Evolutionary conservation across 2,888 invertebrate genomes (phyloP), one percentile per base, ranked within the genome.

Genomic region (Apomyelois bistriatella): DNA sequence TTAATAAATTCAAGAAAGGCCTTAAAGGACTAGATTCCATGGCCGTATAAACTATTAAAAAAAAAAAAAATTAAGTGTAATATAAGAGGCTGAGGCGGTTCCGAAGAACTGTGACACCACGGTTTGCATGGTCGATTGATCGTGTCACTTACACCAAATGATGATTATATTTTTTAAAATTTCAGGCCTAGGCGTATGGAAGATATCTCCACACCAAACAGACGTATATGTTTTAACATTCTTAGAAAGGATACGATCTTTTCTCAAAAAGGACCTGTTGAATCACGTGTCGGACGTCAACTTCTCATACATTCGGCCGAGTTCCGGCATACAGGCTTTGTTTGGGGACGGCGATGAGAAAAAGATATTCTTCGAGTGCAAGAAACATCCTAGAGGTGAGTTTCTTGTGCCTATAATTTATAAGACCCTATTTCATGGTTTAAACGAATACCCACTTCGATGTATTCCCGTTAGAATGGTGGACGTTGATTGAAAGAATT

Each of bases 201-300:
- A 78, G 67, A 82, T 92, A 36, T 91, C 93, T 0, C 65, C 75
- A 0, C 93, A 94, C 56, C 94, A 94, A 66, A 85, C 90, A 10
- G 85, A 92, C 60, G 90, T 94, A 37, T 94, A 93, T 64, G 72
- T 94, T 3, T 85, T 94, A 41, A 91, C 93, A 0, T 94, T 94
- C 61, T 79, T 92, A n/a, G 91, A 93, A 52, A 85, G 94, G 8
- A 74, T 94, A 30, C 85, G 87, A 7, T 84, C 85, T 5, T 76
- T 92, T 52, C 72, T 94, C 8, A 76, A 78, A 1, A 71, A 72
- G 6, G 90, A 86, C 35, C 66, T 91, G 54, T 66, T 94, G 8
- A 72, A 82, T 1, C 88, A 92, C 61, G 83, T 94, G 0, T 87
- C 92, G 0, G 93, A 93, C 56, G 86, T 94, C 8, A 93, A 94